phyloP scores from a whole-genome alignment of 2,888 invertebrate genomes.

The Pseudococcus jackbeardsleyi region DNA sequence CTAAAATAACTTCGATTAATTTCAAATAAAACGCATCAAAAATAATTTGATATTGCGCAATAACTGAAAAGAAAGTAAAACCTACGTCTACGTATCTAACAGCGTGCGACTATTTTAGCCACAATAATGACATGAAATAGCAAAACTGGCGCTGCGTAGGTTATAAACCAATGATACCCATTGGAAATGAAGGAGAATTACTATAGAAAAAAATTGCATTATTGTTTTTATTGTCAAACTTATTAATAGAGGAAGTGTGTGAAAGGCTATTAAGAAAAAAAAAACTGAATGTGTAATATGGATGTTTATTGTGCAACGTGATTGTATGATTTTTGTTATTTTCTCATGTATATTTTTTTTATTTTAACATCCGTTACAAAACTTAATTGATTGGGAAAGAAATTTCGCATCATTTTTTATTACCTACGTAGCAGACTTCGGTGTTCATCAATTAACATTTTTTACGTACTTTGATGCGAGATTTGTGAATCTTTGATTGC shows the following conservation, averaged over 20 bases:
- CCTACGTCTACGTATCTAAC: neutral
- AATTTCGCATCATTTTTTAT: slow-evolving; percentile 20
- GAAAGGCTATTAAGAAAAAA: neutral
- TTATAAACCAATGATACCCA: slow-evolving; percentile 2
- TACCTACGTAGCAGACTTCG: neutral
- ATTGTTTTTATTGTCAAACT: slow-evolving; percentile 42
- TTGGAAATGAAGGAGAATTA: slow-evolving; percentile 32
- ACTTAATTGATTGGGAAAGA: slow-evolving; percentile 33
- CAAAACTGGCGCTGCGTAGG: neutral
- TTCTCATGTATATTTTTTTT: slow-evolving; percentile 24
- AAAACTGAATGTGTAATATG: slow-evolving; percentile 38
- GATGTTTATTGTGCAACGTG: slow-evolving; percentile 32
- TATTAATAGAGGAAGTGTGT: slow-evolving; percentile 14
- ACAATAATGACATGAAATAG: neutral
- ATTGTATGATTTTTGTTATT: slow-evolving; percentile 50
- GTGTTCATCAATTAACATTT: neutral
- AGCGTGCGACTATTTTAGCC: neutral
- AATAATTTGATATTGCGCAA: slow-evolving; percentile 6
- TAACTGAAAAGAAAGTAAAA: neutral
- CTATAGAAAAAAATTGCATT: neutral
- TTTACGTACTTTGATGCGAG: neutral
- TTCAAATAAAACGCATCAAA: neutral
- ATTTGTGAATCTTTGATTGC: neutral
- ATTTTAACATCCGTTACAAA: slow-evolving; percentile 32
- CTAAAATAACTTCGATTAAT: slow-evolving; percentile 1